Base-by-base conservation (phyloP, 2,113 vertebrate species). In the Eretmodus cyanostictus region DNA sequence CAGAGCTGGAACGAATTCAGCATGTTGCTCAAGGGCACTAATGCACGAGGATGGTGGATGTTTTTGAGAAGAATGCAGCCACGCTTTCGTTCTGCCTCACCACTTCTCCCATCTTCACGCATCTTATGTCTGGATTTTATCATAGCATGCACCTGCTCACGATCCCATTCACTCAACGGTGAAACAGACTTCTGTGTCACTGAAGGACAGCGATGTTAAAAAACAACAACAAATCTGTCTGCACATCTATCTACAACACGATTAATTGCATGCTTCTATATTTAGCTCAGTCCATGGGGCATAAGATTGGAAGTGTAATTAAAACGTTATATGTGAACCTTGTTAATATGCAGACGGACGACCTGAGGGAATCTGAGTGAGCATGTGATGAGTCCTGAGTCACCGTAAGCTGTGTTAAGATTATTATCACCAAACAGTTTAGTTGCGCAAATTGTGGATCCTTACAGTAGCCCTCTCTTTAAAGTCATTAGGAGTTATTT, bases 261-360 rank as follows among this genome's bases (percentile, higher is more conserved):
- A 86, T 88, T 93, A 92, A 94, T 85, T 90, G 91, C 71, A 83
- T 19, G 24, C 53, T 36, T 87, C 84, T 93, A 92, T 93, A 89
- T 90, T 91, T 93, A 89, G 80, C 12, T 81, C 17, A 42, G 59
- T 82, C 90, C 73, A 36, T 57, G 24, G 71, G 89, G 87, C 38
- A 71, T n/a, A 51, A 83, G 78, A 89, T 78, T 38, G 27, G 54
- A 86, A 83, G 51, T 82, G 71, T 94, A 92, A 94, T 93, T 94
- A 94, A 94, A 94, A 85, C 3, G 81, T 16, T 61, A 47, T 59
- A 88, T 92, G 66, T 78, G 83, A 89, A 84, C 2, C 83, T 82
- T 85, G 83, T 90, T 92, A 89, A 90, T 85, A 91, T 85, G 86
- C 89, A 93, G 55, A 89, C 36, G 5, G 82, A 87, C 14, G 59